Evolutionary conservation across 2,113 vertebrate species (phyloP).

Genomic region (Actenoides hombroni): DNA sequence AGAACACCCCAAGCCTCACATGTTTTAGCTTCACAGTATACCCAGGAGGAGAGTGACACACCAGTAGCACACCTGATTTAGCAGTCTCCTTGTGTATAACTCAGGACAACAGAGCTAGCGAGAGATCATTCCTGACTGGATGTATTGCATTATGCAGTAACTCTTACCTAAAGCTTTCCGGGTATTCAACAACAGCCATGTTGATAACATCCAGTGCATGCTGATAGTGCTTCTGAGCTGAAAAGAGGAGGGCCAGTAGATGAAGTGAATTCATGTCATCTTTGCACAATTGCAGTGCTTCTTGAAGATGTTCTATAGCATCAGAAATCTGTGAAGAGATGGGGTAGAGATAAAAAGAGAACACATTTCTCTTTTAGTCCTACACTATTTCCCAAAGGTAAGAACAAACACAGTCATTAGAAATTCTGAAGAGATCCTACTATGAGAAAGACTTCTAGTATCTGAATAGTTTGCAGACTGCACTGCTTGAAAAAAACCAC

Average conservation of each 20-base stretch:
- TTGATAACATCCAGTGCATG: slow-evolving; percentile 87
- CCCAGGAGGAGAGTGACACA: background rate
- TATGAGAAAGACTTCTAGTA: background rate
- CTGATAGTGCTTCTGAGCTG: slow-evolving; percentile 93
- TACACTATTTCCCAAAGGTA: background rate
- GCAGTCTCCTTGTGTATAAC: background rate
- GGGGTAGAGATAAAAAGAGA: background rate
- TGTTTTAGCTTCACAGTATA: background rate
- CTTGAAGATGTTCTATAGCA: slow-evolving; percentile 88
- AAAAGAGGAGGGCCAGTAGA: slow-evolving; percentile 91
- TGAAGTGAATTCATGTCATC: slow-evolving; percentile 91
- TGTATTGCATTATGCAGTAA: background rate
- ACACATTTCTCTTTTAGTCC: background rate
- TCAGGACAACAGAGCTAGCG: background rate
- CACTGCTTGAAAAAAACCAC: background rate
- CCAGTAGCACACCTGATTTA: background rate
- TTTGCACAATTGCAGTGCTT: slow-evolving; percentile 79
- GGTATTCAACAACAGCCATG: slow-evolving; percentile 90
- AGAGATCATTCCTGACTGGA: background rate
- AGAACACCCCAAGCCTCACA: background rate
- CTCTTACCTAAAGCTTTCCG: slow-evolving; percentile 92
- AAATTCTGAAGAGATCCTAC: background rate
- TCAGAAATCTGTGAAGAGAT: slow-evolving; percentile 82
- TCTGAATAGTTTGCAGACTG: background rate
- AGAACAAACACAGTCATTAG: background rate